Evolutionary conservation across 2,888 invertebrate species (phyloP).

Genomic region (Sesia apiformis): DNA sequence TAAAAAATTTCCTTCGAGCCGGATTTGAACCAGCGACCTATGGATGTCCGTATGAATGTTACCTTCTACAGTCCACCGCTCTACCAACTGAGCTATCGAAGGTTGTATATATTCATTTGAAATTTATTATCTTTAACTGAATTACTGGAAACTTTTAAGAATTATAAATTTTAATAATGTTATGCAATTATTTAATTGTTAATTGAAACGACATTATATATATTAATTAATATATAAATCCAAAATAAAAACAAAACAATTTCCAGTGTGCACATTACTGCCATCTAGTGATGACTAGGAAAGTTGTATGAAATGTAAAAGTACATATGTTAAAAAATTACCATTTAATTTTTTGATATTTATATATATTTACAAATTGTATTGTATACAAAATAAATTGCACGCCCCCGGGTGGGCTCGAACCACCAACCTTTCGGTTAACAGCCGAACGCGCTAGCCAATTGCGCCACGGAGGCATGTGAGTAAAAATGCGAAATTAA

Average conservation of each 20-base stretch:
- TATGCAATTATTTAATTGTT: too few relatives aligned
- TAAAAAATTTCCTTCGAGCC: slow-evolving; percentile 64
- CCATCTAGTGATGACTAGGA: too few relatives aligned
- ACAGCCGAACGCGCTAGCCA: slow-evolving; percentile 98
- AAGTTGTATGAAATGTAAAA: too few relatives aligned
- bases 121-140: background rate
- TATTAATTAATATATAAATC: too few relatives aligned
- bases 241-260: too few relatives aligned
- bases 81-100: slow-evolving; percentile 77
- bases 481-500: slow-evolving; percentile 19
- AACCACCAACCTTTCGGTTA: slow-evolving; percentile 86
- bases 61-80: slow-evolving; percentile 73
- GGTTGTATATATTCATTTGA: slow-evolving; percentile 17
- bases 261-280: too few relatives aligned
- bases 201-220: too few relatives aligned
- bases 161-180: too few relatives aligned
- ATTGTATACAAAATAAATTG: background rate
- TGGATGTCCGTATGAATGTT: slow-evolving; percentile 41
- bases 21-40: slow-evolving; percentile 77
- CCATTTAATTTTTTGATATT: background rate
- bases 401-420: slow-evolving; percentile 8
- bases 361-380: background rate
- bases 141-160: background rate
- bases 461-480: slow-evolving; percentile 67
- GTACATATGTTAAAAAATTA: too few relatives aligned